Base-by-base conservation (phyloP, 2,888 invertebrate species). In the Lasioglossum pauxillum region DNA sequence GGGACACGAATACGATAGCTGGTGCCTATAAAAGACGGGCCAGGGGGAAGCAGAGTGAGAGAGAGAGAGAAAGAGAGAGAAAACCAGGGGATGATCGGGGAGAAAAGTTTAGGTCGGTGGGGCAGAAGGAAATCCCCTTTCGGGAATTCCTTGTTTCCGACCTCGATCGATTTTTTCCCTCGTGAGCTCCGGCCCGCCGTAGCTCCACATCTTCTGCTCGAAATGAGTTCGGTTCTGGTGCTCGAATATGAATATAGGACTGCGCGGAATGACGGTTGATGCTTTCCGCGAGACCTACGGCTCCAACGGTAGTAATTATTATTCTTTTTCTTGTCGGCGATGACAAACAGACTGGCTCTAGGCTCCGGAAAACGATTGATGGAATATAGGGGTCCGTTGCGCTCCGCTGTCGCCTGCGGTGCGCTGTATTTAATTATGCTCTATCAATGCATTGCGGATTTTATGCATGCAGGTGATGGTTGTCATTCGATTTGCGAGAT, bases 91-190 rank as follows among this genome's bases (percentile, higher is more conserved):
- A 74, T 46, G 57, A 57, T 73, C 79, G 67, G 78, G 67, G 79
- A 73, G 78, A 81, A 71, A 78, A 71, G 83, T 83, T 86, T 83
- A 80, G 82, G 80, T 87, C 88, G 89, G 84, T 74, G 84, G 82
- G 82, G 80, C 84, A 86, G 86, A 86, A 85, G 84, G 81, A 90
- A 90, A 91, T 88, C 82, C 81, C 83, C 83, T 87, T 90, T 89
- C 81, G 86, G 80, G 85, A 87, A 90, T 91, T 88, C 87, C 84
- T 89, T 88, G 87, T 90, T 90, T 87, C 84, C 80, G 85, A 90
- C 83, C 84, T 84, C 90, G 84, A 90, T 91, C 91, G 91, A 91
- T 91, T 91, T 88, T 85, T 89, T 87, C 82, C 80, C 82, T 80
- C 64, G 84, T 78, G 75, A 80, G 72, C 73, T 76, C 72, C 79